Base-by-base conservation (phyloP, 2,113 vertebrate genomes). In the Cricetomys ansorgei region DNA sequence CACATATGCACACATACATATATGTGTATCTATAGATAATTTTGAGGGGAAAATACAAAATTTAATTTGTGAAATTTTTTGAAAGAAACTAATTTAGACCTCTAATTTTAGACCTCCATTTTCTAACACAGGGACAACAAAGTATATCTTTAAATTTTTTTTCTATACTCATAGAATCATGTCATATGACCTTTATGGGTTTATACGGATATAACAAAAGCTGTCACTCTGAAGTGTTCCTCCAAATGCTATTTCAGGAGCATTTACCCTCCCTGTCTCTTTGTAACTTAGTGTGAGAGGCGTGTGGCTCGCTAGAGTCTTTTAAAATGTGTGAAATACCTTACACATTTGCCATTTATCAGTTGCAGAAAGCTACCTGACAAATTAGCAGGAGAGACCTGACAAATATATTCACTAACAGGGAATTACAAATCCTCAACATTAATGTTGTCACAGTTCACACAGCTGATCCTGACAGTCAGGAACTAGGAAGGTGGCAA, bases 381-480 rank as follows among this genome's bases (percentile, higher is more conserved):
- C 62, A 90, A 97, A 75, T 94, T 96, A 98, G 70, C 94, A 97
- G 73, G 76, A 97, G 88, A 96, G 93, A 98, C 83, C 0, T 98
- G 95, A 97, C 95, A 97, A 97, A 98, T 92, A 96, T 9, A 64
- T 87, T 96, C 3, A 15, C 62, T 95, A 97, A 69, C 55, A 96
- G 79, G 97, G 89, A 98, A 98, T 98, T 98, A 93, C 87, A 98
- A 97, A 97, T 92, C n/a, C 59, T 83, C 12, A 97, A 97, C 95
- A 98, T 97, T 97, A 97, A 97, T 70, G 97, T 97, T 95, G 97
- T 73, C 93, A 86, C 91, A 95, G 94, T 92, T 97, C 97, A 97
- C 83, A 91, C 67, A 92, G 76, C 27, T 97, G 91, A 90, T 97
- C 98, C 97, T 97, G 92, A 98, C 83, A 97, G 94, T 95, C 80